Evolutionary conservation across 2,113 vertebrate species (phyloP), one percentile per base, ranked within the genome.

Genomic region (Monopterus albus): DNA sequence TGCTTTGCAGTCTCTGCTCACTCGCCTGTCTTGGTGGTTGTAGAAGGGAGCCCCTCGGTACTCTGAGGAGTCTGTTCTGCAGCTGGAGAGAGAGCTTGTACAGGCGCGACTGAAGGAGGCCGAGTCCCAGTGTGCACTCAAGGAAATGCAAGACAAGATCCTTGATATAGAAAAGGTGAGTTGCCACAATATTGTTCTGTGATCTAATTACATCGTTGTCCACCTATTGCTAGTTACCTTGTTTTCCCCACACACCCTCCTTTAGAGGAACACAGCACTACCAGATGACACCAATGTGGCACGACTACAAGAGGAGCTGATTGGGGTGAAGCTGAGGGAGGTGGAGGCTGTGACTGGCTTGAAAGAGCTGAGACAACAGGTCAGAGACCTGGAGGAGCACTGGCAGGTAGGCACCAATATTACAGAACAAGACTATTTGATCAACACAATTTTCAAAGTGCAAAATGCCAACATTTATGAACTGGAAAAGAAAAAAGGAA

Each of bases 131-230:
- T 98, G 96, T 84, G 97, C 97, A 0, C 91, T 99, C 65, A 98
- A 96, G 86, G 98, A 99, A 85, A 99, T 99, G 97, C 98, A 99
- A 79, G 97, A 99, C 92, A 99, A 99, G 90, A 92, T 99, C 84
- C 91, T 99, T 64, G 96, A 98, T 33, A 96, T 99, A 62, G 97
- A 98, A 88, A 96, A 97, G 95, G 97, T 97, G 81, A 5, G 40
- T 49, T 36, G 0, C 5, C 43, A 43, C 6, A 35, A 20, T 21
- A 6, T 15, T 17, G 6, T 47, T 23, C 31, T 15, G 7, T 40
- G 11, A 38, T 6, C 11, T 7, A 21, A 14, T 1, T 3, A 1
- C 25, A 14, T 12, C 0, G 9, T 3, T 50, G n/a, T 15, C 8
- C 29, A 26, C 9, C 17, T 2, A 0, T 17, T 57, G 9, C 0